These are phyloP conservation scores for Drosophila sproati DNA, from an alignment of 1,140 invertebrate species.

Conservation along the genomic window DNA sequence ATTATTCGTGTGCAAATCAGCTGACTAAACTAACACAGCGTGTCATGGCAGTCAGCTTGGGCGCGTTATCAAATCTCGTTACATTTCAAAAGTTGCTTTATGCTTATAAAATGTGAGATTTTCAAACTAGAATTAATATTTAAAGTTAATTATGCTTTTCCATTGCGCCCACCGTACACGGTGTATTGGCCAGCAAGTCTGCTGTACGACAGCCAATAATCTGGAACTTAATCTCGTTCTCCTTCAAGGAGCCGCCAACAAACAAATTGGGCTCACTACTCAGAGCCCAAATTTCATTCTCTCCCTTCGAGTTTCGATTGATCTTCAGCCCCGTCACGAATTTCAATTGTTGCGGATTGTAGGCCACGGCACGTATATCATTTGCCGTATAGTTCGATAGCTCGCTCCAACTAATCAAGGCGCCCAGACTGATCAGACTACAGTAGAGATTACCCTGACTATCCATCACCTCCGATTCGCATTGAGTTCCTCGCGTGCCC, in stretches of 20 bases:
- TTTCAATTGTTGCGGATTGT: slow-evolving; percentile 86
- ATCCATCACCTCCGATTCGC: slow-evolving; percentile 87
- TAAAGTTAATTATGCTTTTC: not conserved
- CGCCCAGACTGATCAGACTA: slow-evolving; percentile 69
- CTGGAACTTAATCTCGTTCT: slow-evolving; percentile 88
- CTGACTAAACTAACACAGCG: not conserved
- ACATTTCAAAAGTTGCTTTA: not conserved
- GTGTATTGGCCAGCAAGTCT: slow-evolving; percentile 71
- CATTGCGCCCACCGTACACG: slow-evolving; percentile 60
- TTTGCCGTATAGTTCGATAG: slow-evolving; percentile 63
- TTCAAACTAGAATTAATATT: slow-evolving; percentile 4
- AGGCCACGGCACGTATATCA: slow-evolving; percentile 75
- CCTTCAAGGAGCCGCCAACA: slow-evolving; percentile 85
- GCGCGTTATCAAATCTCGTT: not conserved
- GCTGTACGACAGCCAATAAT: slow-evolving; percentile 85
- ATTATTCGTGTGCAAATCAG: not conserved
- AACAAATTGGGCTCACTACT: slow-evolving; percentile 88
- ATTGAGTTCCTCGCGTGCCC: slow-evolving; percentile 78
- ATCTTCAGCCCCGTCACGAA: slow-evolving; percentile 90
- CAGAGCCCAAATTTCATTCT: slow-evolving; percentile 83
- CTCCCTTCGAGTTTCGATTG: slow-evolving; percentile 86
- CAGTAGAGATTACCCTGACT: slow-evolving; percentile 85
- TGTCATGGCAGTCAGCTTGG: slow-evolving; percentile 3
- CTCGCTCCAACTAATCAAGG: slow-evolving; percentile 63
- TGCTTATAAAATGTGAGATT: not conserved